Conservation (phyloP, 1,140 invertebrate genomes). For the Hydropsyche tenuis region DNA sequence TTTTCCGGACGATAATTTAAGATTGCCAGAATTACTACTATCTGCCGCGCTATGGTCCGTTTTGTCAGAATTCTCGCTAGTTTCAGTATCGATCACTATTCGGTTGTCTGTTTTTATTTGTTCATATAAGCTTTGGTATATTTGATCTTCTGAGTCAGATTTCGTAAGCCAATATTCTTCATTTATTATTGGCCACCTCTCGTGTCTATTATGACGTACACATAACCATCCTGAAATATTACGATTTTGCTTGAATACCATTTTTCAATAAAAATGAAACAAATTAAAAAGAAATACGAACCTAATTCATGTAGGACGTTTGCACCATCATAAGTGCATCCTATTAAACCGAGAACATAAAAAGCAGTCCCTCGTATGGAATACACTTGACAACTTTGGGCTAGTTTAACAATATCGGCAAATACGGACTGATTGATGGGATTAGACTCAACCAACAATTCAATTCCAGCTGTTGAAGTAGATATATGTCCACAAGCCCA, state of each 20-base stretch:
- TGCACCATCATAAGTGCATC: conserved; percentile 81
- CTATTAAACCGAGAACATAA: conserved; percentile 84
- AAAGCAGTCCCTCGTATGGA: conserved; percentile 88
- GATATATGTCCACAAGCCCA: conserved; percentile 90
- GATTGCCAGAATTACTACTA: conserved; percentile 56
- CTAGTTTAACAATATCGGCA: conserved; percentile 76
- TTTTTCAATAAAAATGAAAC: neutral
- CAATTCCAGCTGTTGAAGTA: conserved; percentile 75
- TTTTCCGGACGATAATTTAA: conserved; percentile 46
- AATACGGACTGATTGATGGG: conserved; percentile 74
- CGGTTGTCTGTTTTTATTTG: conserved; percentile 55
- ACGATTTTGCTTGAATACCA: conserved; percentile 21
- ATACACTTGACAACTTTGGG: conserved; percentile 80
- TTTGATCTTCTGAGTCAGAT: conserved; percentile 49
- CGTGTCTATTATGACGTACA: conserved; percentile 79
- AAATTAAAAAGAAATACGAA: conserved; percentile 52
- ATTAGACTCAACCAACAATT: conserved; percentile 76
- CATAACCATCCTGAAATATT: conserved; percentile 77
- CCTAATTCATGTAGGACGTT: conserved; percentile 74
- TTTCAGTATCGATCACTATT: conserved; percentile 55
- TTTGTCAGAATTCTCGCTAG: conserved; percentile 60
- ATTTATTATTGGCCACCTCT: conserved; percentile 82
- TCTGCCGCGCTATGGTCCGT: conserved; percentile 59
- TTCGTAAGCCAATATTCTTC: conserved; percentile 66
- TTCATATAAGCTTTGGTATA: conserved; percentile 51